Evolutionary conservation across 2,797 vertebrate genomes (phyloP), one percentile per base, ranked within the genome.

Genomic region (Xiphophorus birchmanni): DNA sequence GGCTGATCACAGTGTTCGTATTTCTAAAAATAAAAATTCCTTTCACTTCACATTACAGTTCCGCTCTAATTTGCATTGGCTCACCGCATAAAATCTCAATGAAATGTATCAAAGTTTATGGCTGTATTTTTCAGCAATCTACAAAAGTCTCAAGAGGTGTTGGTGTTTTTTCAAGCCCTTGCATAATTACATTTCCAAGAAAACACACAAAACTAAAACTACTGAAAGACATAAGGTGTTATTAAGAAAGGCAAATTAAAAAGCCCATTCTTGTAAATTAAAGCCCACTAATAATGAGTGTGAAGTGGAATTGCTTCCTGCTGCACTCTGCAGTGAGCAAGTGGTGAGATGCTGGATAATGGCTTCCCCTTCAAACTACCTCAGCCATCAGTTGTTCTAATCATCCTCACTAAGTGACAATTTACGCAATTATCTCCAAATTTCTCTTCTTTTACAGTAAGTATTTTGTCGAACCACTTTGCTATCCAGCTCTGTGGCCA

Each of bases 401-500:
- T 91, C 85, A 87, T 86, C 76, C 69, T 76, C 80, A 32, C 85
- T 85, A 88, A 93, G 89, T 91, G 85, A 74, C 78, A 87, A 89
- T 92, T 93, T 84, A 87, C 74, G 79, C 82, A 83, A 89, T 90
- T 87, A 90, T 90, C 67, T 73, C 78, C 26, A 74, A 83, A 73
- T 86, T 72, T 69, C 58, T 85, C 29, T 71, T 84, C 35, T 73
- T 85, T 81, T 63, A 79, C 86, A 88, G 73, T 32, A 75, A 86
- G 75, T 73, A 8, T 56, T 82, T 63, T 79, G 79, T 81, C 40
- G 44, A 85, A 88, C 79, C 5, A 86, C 76, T 82, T 86, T 82
- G 52, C 74, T 77, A 60, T 73, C 73, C 54, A 54, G 47, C 50
- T 74, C 69, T 26, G 69, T 76, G 67, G 50, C 56, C 76, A 74